Evolutionary conservation across 1,140 invertebrate species (phyloP).

Genomic region (Carposina sasakii): DNA sequence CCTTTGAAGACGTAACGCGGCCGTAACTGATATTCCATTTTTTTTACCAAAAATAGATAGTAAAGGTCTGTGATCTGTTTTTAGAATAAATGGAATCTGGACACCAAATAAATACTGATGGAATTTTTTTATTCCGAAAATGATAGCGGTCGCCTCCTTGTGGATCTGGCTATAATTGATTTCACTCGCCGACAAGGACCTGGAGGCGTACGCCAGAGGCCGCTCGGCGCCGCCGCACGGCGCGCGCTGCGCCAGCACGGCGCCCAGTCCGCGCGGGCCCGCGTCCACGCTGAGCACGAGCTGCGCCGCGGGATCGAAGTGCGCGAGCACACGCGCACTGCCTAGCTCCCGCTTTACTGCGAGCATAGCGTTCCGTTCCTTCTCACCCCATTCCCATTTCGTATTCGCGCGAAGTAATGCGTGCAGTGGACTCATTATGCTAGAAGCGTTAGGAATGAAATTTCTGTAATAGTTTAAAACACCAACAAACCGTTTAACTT

Average conservation of each 20-base stretch:
- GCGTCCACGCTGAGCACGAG: constrained; percentile 25
- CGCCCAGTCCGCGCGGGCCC: too few relatives aligned
- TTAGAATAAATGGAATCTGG: constrained; percentile 21
- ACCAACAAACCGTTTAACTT: constrained; percentile 55
- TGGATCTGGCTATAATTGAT: constrained; percentile 68
- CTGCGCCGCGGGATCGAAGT: constrained; percentile 46
- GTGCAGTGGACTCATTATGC: constrained; percentile 33
- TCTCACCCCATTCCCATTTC: constrained; percentile 21
- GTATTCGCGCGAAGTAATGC: constrained; percentile 24
- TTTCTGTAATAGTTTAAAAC: constrained; percentile 59
- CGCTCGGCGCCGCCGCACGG: constrained; percentile 32
- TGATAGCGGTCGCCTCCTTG: constrained; percentile 64
- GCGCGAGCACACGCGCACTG: constrained; percentile 40
- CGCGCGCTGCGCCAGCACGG: constrained; percentile 32
- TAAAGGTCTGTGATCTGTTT: constrained; percentile 17
- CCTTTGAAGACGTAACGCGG: not conserved
- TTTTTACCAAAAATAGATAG: constrained; percentile 21
- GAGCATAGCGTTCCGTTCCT: constrained; percentile 30
- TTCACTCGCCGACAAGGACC: constrained; percentile 52
- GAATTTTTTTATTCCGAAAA: constrained; percentile 60
- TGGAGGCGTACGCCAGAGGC: constrained; percentile 59
- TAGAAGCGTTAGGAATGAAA: constrained; percentile 48
- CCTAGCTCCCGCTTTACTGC: constrained; percentile 30
- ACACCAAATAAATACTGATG: constrained; percentile 54
- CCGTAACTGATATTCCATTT: constrained; percentile 15